A percentile compares a stretch with the other conserved stretches of the same genome.
These are phyloP conservation scores for Zoanthus sansibaricus DNA, from an alignment of 92 coral and sea anemone genomes.

Conservation along the genomic window DNA sequence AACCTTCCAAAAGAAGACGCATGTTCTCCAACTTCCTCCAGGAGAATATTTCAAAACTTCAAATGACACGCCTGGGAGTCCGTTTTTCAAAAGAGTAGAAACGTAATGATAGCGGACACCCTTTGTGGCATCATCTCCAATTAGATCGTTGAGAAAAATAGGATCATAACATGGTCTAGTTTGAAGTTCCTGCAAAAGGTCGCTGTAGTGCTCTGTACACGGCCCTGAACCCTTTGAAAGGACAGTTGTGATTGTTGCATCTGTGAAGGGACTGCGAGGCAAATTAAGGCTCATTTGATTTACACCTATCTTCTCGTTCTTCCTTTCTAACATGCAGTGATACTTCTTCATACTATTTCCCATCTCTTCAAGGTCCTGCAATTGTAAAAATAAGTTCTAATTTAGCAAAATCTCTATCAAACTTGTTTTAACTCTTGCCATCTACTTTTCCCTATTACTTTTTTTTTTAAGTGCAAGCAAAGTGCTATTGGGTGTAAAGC, in stretches of 20 bases:
- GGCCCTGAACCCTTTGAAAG: constrained; percentile 46
- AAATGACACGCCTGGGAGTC: constrained; percentile 9
- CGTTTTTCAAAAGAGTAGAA: constrained; percentile 11
- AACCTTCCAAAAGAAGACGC: constrained; percentile 24
- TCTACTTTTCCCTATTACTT: no score
- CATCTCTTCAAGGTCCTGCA: constrained; percentile 56
- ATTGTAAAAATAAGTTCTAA: not conserved
- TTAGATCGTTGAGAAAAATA: constrained; percentile 22
- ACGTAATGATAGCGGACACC: constrained; percentile 44
- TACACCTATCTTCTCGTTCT: constrained; percentile 37
- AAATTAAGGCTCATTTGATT: constrained; percentile 38
- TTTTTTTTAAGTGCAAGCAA: no score
- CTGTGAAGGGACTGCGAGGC: constrained; percentile 51
- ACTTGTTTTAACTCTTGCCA: not conserved
- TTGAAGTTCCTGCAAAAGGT: constrained; percentile 12
- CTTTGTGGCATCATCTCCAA: constrained; percentile 37
- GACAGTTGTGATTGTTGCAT: constrained; percentile 42
- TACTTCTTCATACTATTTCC: constrained; percentile 38
- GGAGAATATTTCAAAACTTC: constrained; percentile 41
- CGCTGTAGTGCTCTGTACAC: constrained; percentile 17
- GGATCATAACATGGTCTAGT: constrained; percentile 16
- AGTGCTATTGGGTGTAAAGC: no score
- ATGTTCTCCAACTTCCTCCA: constrained; percentile 45
- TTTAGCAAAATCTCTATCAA: not conserved
- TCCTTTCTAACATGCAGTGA: constrained; percentile 32